phyloP scores from a whole-genome alignment of 2,888 invertebrate species.

The Cyrtodaria siliqua region DNA sequence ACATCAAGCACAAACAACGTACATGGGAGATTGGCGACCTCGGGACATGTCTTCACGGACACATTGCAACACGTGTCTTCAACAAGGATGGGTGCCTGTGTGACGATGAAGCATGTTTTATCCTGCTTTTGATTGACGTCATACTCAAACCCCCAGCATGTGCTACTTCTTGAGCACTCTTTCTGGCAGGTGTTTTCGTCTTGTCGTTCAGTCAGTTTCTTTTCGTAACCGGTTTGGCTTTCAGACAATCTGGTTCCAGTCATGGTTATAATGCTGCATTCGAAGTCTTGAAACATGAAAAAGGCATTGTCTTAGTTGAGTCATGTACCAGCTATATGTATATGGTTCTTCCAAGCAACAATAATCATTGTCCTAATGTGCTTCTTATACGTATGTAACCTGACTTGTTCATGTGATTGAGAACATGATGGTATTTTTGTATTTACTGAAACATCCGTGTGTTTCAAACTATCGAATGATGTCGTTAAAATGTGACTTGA shows the following conservation, averaged over 20 bases:
- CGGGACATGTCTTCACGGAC: constrained; percentile 72
- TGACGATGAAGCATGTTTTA: constrained; percentile 50
- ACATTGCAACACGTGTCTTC: constrained; percentile 60
- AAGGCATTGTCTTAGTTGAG: too few relatives aligned
- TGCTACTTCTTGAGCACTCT: constrained; percentile 30
- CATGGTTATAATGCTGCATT: constrained; percentile 28
- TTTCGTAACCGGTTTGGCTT: constrained; percentile 17
- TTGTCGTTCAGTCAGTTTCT: constrained; percentile 29
- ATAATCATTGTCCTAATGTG: too few relatives aligned
- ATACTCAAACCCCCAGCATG: constrained; percentile 51
- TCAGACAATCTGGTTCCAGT: not conserved
- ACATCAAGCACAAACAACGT: too few relatives aligned
- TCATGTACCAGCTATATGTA: too few relatives aligned
- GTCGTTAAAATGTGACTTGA: too few relatives aligned
- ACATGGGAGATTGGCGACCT: too few relatives aligned
- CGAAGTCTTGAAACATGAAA: constrained; percentile 49
- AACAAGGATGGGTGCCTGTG: constrained; percentile 46
- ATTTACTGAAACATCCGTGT: too few relatives aligned
- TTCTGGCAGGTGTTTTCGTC: constrained; percentile 31
- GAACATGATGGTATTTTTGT: too few relatives aligned
- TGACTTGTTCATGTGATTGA: too few relatives aligned
- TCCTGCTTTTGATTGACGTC: constrained; percentile 13
- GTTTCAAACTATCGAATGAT: too few relatives aligned
- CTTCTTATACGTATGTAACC: too few relatives aligned
- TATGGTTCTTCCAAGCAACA: too few relatives aligned